These are phyloP conservation scores for Synergus itoensis DNA, from an alignment of 2,888 invertebrate species.

Conservation along the genomic window DNA sequence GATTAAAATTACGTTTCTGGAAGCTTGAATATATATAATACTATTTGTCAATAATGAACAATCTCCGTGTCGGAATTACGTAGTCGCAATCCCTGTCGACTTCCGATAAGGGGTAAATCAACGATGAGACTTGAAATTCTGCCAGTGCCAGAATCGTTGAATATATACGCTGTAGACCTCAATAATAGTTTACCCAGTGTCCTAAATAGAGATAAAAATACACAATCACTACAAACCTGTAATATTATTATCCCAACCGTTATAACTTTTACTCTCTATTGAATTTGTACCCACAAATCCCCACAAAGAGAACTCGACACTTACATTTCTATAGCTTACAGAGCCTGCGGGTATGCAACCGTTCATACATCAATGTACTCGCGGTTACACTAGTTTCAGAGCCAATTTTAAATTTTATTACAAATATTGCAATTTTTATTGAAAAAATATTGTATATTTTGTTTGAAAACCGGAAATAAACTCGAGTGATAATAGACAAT, in stretches of 20 bases:
- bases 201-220: constrained; percentile 43
- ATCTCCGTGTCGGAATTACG: constrained; percentile 2
- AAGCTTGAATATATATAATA: neutral
- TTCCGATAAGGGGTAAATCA: constrained; percentile 37
- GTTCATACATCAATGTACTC: constrained; percentile 26
- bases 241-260: neutral
- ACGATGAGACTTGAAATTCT: constrained; percentile 57
- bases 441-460: neutral
- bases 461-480: too few species aligned
- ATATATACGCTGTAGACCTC: constrained; percentile 1
- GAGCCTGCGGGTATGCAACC: constrained; percentile 46
- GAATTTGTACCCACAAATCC: neutral
- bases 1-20: constrained; percentile 31
- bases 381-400: constrained; percentile 17
- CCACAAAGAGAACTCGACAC: neutral
- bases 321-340: constrained; percentile 40
- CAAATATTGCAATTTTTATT: neutral
- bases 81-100: constrained; percentile 33
- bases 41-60: constrained; percentile 33
- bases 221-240: neutral
- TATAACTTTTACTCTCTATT: neutral
- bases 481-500: too few species aligned
- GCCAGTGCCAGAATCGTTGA: constrained; percentile 56
- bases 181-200: constrained; percentile 48
- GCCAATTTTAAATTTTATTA: neutral